phyloP scores from a whole-genome alignment of 2,888 invertebrate genomes.

The Cancer borealis region DNA sequence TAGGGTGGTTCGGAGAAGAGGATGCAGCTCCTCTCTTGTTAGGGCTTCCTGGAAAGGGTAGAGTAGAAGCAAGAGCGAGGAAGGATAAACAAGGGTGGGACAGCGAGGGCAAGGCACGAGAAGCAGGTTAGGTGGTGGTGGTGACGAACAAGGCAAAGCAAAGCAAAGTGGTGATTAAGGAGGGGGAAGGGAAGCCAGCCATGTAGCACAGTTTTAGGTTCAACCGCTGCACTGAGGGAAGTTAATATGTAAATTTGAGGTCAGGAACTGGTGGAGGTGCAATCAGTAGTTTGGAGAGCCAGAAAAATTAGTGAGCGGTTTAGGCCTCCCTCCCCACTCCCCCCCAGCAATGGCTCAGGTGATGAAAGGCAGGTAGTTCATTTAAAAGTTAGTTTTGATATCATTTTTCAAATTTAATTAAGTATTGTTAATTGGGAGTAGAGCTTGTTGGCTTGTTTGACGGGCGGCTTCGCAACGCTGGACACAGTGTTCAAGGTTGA shows the following conservation, averaged over 20 bases:
- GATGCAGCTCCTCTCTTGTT: neutral
- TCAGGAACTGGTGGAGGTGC: neutral
- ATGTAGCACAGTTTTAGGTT: neutral
- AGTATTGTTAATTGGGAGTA: neutral
- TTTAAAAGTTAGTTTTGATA: slow-evolving; percentile 26
- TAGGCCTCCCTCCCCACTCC: neutral
- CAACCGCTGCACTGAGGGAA: neutral
- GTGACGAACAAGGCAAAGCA: neutral
- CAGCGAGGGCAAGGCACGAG: neutral
- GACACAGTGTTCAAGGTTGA: neutral
- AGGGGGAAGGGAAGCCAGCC: neutral
- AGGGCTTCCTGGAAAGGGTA: neutral
- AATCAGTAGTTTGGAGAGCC: neutral
- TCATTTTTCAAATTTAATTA: slow-evolving; percentile 22
- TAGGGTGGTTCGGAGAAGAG: neutral
- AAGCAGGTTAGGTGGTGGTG: neutral
- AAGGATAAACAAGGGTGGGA: neutral
- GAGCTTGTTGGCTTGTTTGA: neutral
- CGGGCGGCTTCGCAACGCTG: neutral
- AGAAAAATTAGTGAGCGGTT: neutral
- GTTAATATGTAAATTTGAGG: slow-evolving; percentile 29
- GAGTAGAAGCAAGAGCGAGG: neutral
- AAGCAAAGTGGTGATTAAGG: neutral
- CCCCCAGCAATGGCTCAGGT: neutral
- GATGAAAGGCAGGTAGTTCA: neutral